A percentile compares a stretch with the other conserved stretches of the same genome.
These are phyloP conservation scores for Mimachlamys varia DNA, from an alignment of 2,888 invertebrate genomes.

Conservation along the genomic window DNA sequence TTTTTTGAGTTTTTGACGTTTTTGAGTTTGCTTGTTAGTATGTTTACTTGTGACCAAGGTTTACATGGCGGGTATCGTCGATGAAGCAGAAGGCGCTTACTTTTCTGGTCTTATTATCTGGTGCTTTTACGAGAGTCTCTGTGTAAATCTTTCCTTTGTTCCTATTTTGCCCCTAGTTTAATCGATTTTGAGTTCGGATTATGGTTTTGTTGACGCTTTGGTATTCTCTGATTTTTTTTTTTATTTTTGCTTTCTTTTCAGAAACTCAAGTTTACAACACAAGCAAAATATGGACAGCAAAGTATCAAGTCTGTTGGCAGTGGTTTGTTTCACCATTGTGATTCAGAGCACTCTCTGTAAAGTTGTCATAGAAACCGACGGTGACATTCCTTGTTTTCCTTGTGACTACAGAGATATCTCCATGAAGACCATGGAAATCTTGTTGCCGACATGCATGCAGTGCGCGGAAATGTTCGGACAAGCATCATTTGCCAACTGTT, in stretches of 20 bases:
- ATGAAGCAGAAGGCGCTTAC: no score
- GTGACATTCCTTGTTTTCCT: neutral
- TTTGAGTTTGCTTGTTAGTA: no score
- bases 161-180: no score
- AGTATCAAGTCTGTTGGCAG: neutral
- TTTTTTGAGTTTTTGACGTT: no score
- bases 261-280: neutral
- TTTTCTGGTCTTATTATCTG: no score
- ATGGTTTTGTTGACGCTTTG: no score
- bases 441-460: neutral
- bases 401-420: neutral
- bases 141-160: no score
- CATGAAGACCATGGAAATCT: neutral
- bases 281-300: neutral
- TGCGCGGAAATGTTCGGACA: conserved; percentile 1
- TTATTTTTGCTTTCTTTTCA: neutral
- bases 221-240: no score
- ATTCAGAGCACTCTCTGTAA: neutral
- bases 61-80: no score
- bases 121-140: no score
- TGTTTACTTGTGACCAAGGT: no score
- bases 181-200: no score
- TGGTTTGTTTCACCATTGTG: neutral
- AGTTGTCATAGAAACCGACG: neutral
- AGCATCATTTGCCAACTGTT: neutral